phyloP scores from a whole-genome alignment of 1,140 invertebrate species.

The Nomia melanderi region DNA sequence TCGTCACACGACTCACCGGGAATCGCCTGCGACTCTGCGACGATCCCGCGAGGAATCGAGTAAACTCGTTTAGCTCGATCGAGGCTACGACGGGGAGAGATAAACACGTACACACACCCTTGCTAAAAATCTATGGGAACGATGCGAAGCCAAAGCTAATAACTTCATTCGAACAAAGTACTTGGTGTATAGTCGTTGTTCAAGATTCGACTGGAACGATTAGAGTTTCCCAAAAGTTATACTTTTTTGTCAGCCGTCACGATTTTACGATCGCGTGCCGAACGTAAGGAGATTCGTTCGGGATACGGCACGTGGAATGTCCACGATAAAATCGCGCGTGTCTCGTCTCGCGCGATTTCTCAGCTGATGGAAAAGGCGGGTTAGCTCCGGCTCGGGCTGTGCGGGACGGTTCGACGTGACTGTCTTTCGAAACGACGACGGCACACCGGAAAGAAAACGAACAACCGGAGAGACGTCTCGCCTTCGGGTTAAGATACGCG shows the following conservation, averaged over 20 bases:
- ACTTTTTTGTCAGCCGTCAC: constrained; percentile 29
- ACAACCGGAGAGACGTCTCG: constrained; percentile 14
- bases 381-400: too few relatives aligned
- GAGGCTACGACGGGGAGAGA: neutral
- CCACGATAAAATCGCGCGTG: neutral
- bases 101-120: too few relatives aligned
- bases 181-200: too few relatives aligned
- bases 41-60: neutral
- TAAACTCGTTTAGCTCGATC: too few relatives aligned
- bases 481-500: constrained; percentile 17
- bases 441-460: neutral
- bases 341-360: constrained; percentile 32
- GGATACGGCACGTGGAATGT: neutral
- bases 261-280: constrained; percentile 6
- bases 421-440: constrained; percentile 39
- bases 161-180: too few relatives aligned
- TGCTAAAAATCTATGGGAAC: too few relatives aligned
- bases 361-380: constrained; percentile 39
- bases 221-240: too few relatives aligned
- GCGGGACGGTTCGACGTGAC: constrained; percentile 42
- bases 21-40: neutral
- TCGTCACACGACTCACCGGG: neutral
- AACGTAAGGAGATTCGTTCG: constrained; percentile 9
- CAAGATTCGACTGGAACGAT: neutral
- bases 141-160: too few relatives aligned